phyloP scores from a whole-genome alignment of 2,888 invertebrate genomes.

The Heliothis peltigera region DNA sequence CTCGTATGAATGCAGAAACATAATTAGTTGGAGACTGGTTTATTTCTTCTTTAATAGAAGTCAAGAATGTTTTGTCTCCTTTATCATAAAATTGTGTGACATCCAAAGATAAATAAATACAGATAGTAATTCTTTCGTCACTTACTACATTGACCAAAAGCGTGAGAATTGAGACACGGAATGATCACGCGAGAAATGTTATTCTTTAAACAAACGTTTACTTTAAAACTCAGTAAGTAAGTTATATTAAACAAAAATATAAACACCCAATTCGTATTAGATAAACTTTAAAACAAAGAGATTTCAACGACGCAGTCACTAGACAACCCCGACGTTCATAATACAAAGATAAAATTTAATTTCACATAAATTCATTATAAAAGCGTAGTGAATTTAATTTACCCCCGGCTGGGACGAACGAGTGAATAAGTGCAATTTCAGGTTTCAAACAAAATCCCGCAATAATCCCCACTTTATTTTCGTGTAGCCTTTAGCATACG shows the following conservation, averaged over 20 bases:
- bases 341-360: slow-evolving; percentile 42
- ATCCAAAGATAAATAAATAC: too few species aligned
- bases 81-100: too few species aligned
- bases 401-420: slow-evolving; percentile 24
- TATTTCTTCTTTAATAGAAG: slow-evolving; percentile 41
- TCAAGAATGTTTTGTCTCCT: neutral
- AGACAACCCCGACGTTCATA: slow-evolving; percentile 20
- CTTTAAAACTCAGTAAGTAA: slow-evolving; percentile 4
- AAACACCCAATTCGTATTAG: slow-evolving; percentile 16
- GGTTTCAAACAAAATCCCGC: slow-evolving; percentile 62
- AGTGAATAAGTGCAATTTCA: slow-evolving; percentile 65
- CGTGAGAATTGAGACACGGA: too few species aligned
- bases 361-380: slow-evolving; percentile 51
- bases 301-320: slow-evolving; percentile 15
- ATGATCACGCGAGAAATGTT: neutral
- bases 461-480: slow-evolving; percentile 65
- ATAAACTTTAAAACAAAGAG: slow-evolving; percentile 28
- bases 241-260: slow-evolving; percentile 14
- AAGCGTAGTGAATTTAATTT: slow-evolving; percentile 53
- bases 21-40: slow-evolving; percentile 22
- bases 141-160: too few species aligned
- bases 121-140: too few species aligned
- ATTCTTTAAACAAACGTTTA: neutral
- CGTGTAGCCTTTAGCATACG: slow-evolving; percentile 49
- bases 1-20: slow-evolving; percentile 37